Evolutionary conservation across 2,888 invertebrate species (phyloP), one percentile per base, ranked within the genome.

Genomic region (Agrotis puta): DNA sequence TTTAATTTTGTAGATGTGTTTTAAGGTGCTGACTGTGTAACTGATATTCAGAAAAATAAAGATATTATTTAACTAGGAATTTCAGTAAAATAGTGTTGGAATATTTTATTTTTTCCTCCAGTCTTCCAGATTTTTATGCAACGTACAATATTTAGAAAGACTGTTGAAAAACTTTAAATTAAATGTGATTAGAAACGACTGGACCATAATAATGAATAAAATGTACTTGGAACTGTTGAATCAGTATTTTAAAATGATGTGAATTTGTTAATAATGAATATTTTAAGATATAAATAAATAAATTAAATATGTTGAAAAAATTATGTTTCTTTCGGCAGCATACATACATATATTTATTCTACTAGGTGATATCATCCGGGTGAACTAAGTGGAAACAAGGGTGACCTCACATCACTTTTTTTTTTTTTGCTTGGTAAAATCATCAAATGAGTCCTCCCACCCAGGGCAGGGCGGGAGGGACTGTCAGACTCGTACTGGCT

Each of bases 191-290:
- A 47, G 11, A 33, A 68, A 61, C 24, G 50, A 47, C 43, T 77
- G 81, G 72, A 78, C 68, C 78, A 78, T 76, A n/a, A 64, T 69
- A 51, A 50, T 62, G 61, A 77, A 53, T 75, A 39, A 39, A n/a
- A 53, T 74, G 57, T 56, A 47, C 18, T 63, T 51, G 16, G 64
- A 84, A 53, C 64, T 81, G 67, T 82, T 74, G 65, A 79, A 78
- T 68, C 82, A 80, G 79, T 85, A 84, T 83, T 80, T 9, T 81
- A 73, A 68, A 66, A 71, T 68, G 27, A 76, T 69, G 66, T 66
- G 70, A 62, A 73, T 67, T 72, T 79, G 75, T 77, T 81, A 72
- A 57, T 73, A n/a, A 65, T 51, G 70, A 59, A 27, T 73, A 74
- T 64, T 77, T 50, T 79, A 85, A 61, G 69, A 56, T 27, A 84